Base-by-base conservation (phyloP, 2,113 vertebrate species). In the Bettongia penicillata region DNA sequence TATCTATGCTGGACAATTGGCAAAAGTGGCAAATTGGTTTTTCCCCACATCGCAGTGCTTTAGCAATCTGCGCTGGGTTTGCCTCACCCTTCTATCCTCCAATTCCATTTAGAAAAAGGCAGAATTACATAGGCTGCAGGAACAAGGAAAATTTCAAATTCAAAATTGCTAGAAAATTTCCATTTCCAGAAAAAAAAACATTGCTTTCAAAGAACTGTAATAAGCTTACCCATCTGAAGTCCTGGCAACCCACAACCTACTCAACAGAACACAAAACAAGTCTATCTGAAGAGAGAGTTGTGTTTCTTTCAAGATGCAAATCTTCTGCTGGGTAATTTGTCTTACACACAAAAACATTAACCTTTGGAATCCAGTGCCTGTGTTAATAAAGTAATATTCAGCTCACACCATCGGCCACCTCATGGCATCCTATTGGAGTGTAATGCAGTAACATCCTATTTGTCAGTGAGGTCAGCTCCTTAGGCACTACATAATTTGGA, bases 391-490 rank as follows among this genome's bases (percentile, higher is more conserved):
- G 49, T 90, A 90, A 92, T 31, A 8, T 0, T 37, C 90, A 11
- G 23, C 51, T 91, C 28, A 89, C 24, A 7, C 9, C n/a, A 2
- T 19, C 93, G 37, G 68, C 48, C 96, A 16, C 28, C 14, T n/a
- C 19, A 0, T 16, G 2, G 61, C 3, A 22, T 16, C 57, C 37
- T 90, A 1, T 92, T 8, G 0, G 91, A 97, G 90, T 49, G 0
- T 0, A 1, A 77, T 22, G 89, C 93, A 90, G 49, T 28, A 53
- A 8, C 43, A 8, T 90, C 90, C 47, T 8, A 0, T 96, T 91
- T 94, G 91, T 97, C 95, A 97, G 97, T 96, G 31, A 97, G 94
- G 92, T 96, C 97, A 98, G 97, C 7, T 50, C 95, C 95, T 95
- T 90, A 95, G 53, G 89, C 94, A 94, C 3, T n/a, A 90, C 53